These are phyloP conservation scores for Tetragonisca angustula DNA, from an alignment of 2,888 invertebrate species.

Conservation along the genomic window DNA sequence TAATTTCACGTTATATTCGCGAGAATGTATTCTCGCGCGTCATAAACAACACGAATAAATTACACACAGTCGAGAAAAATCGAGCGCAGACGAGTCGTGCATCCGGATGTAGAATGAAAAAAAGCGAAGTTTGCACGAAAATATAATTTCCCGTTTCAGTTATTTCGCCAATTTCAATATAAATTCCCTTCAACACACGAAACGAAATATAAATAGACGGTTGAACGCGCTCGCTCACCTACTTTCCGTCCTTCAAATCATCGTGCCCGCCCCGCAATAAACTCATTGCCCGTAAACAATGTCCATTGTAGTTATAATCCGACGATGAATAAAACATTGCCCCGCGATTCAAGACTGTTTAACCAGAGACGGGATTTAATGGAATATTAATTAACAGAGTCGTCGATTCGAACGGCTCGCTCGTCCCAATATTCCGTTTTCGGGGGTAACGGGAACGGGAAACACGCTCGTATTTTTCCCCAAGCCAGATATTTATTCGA, in stretches of 20 bases:
- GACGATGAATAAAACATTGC: not conserved
- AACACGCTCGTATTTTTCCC: not conserved
- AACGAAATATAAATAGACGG: too few species aligned
- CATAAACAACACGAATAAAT: too few species aligned
- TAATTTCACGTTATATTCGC: not conserved
- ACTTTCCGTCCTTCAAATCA: not conserved
- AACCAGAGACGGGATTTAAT: not conserved
- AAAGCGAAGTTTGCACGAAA: too few species aligned
- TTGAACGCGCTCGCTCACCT: not conserved
- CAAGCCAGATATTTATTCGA: not conserved
- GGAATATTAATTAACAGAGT: conserved; percentile 13
- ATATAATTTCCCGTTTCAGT: too few species aligned
- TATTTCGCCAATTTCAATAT: too few species aligned
- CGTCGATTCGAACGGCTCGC: not conserved
- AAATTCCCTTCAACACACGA: too few species aligned
- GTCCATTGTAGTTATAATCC: not conserved
- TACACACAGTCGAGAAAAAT: too few species aligned
- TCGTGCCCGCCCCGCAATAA: not conserved
- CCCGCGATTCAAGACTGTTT: not conserved
- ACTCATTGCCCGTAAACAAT: not conserved
- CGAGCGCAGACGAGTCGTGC: too few species aligned
- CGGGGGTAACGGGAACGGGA: too few species aligned
- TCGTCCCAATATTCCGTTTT: too few species aligned
- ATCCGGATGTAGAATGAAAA: too few species aligned
- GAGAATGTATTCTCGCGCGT: too few species aligned